Evolutionary conservation across 2,113 vertebrate genomes (phyloP), one percentile per base, ranked within the genome.

Genomic region (Cyprinodon brontotheroides): DNA sequence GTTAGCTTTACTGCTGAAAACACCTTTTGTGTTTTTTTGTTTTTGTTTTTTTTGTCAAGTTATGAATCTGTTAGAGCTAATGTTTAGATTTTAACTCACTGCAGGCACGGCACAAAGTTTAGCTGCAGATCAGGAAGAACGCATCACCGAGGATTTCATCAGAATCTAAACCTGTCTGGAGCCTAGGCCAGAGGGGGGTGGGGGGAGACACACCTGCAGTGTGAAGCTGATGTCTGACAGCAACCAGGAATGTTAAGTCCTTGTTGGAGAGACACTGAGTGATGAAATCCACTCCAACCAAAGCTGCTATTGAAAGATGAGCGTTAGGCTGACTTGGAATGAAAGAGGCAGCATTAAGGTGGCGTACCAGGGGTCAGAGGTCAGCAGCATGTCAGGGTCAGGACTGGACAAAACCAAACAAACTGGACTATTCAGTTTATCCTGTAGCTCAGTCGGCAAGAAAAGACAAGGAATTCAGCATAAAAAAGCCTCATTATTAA

Each of bases 241-340:
- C 57, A 74, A 50, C 53, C 62, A 65, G 38, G 48, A 74, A 40
- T 63, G 59, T 66, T 8, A 66, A 59, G 50, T 41, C 29, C 57
- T 57, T 57, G 50, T 57, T 57, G 50, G 50, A 57, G 6, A 53
- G 50, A 57, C 50, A n/a, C 50, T 9, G 50, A 57, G 20, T 57
- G 50, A 57, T n/a, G 50, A 64, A 40, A 40, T 40, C 62, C 38
- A 4, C 37, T 40, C 62, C 4, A 9, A 40, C 13, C 13, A 53
- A 17, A 53, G 2, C 48, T 53, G 48, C 48, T 15, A 15, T 15
- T 53, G 48, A 53, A 14, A 20, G 48, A 20, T 5, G 48, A 29
- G 29, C 29, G 48, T 9, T 4, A 41, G 41, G 48, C 48, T 53
- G 48, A 53, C 13, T 6, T 17, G 7, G 50, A 53, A 17, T 53